phyloP scores from a whole-genome alignment of 2,797 vertebrate genomes.

The Pogonophryne albipinna region DNA sequence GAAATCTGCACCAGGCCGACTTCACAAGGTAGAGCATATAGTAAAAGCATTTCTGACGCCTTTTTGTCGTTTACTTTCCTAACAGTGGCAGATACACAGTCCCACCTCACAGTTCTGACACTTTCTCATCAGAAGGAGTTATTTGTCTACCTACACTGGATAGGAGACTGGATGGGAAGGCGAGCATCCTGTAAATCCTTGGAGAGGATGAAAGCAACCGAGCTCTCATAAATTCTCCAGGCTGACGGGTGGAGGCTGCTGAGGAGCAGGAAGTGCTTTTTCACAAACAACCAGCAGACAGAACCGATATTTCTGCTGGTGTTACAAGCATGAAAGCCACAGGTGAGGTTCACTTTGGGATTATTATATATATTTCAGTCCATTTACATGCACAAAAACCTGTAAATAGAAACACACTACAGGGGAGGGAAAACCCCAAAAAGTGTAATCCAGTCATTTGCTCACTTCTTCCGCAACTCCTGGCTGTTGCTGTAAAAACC shows the following conservation, averaged over 20 bases:
- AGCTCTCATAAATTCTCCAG: conserved; percentile 32
- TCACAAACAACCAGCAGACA: conserved; percentile 11
- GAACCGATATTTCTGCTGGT: too few species aligned
- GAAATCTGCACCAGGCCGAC: neutral
- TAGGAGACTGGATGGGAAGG: conserved; percentile 20
- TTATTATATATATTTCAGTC: too few species aligned
- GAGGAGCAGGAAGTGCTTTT: conserved; percentile 25
- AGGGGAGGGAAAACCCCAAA: too few species aligned
- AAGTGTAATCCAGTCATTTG: too few species aligned
- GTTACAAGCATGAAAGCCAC: conserved; percentile 2
- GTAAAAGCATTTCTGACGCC: neutral
- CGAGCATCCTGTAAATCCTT: conserved; percentile 38
- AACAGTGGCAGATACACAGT: neutral
- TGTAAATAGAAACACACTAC: too few species aligned
- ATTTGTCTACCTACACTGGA: conserved; percentile 31
- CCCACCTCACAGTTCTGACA: neutral
- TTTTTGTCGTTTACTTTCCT: neutral
- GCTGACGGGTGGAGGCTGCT: conserved; percentile 8
- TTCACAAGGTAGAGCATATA: neutral
- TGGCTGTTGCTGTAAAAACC: too few species aligned
- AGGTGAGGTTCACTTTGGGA: neutral
- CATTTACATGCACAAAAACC: too few species aligned
- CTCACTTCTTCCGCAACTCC: too few species aligned
- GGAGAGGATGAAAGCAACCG: conserved; percentile 42
- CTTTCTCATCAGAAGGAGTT: conserved; percentile 33